A percentile compares a stretch with the other conserved stretches of the same genome.
These are phyloP conservation scores for Sthenelais limicola DNA, from an alignment of 2,888 invertebrate genomes.

Conservation along the genomic window DNA sequence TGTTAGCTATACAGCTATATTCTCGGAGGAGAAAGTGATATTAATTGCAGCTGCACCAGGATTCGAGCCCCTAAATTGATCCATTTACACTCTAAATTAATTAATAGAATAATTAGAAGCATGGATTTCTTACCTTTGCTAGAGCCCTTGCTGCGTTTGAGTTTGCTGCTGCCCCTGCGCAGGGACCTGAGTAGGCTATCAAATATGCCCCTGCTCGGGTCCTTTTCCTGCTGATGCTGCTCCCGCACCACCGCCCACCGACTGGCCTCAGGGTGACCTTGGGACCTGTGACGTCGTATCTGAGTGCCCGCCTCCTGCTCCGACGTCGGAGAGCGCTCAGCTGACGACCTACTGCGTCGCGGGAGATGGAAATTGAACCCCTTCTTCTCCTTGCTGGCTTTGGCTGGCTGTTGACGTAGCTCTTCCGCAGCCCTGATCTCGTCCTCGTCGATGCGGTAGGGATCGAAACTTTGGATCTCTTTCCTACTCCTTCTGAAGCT, in stretches of 20 bases:
- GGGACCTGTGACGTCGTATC: neutral
- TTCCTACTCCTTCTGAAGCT: constrained; percentile 48
- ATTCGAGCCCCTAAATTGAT: too few relatives aligned
- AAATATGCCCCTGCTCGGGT: constrained; percentile 3
- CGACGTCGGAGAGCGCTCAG: constrained; percentile 1
- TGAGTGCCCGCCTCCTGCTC: neutral
- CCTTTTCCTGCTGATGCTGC: constrained; percentile 20
- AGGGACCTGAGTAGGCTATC: constrained; percentile 5
- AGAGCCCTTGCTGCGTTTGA: constrained; percentile 1
- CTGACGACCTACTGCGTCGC: neutral
- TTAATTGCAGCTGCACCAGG: too few relatives aligned
- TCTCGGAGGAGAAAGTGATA: too few relatives aligned
- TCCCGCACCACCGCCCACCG: neutral
- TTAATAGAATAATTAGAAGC: too few relatives aligned
- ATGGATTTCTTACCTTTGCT: neutral
- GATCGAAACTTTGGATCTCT: neutral
- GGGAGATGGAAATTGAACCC: constrained; percentile 4
- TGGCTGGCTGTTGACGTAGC: neutral
- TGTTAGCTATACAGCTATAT: too few relatives aligned
- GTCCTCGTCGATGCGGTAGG: constrained; percentile 28
- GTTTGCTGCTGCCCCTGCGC: neutral
- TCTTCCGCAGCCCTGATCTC: constrained; percentile 16
- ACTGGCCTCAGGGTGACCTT: neutral
- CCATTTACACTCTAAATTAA: neutral
- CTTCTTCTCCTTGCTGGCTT: neutral